A percentile compares a stretch with the other conserved stretches of the same genome.
Evolutionary conservation across 2,888 invertebrate genomes (phyloP).

Genomic region (Plebejus anna): DNA sequence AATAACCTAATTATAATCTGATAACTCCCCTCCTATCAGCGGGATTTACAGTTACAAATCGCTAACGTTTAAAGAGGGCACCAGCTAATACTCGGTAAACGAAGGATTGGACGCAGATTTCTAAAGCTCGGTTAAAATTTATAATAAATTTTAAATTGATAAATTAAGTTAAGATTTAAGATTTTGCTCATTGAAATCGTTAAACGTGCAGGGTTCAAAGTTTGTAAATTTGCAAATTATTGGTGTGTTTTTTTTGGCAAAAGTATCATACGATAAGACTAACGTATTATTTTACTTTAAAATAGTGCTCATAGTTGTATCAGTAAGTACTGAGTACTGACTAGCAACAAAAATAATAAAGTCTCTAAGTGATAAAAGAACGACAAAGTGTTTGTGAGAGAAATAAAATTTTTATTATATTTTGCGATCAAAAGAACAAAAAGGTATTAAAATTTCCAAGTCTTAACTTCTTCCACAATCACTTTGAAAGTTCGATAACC

Average conservation of each 20-base stretch:
- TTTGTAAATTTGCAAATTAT: background rate
- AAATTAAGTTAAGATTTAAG: background rate
- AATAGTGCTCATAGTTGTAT: background rate
- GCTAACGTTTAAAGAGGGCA: conserved; percentile 64
- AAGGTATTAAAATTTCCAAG: conserved; percentile 24
- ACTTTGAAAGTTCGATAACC: conserved; percentile 32
- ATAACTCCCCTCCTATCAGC: conserved; percentile 64
- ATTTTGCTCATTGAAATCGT: background rate
- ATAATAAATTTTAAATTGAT: background rate
- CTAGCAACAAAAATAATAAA: background rate
- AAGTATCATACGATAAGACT: background rate
- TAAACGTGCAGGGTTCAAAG: too few species aligned
- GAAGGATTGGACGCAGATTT: conserved; percentile 58
- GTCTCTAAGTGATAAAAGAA: background rate
- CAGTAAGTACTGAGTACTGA: too few species aligned
- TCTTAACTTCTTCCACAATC: conserved; percentile 28
- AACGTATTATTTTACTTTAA: background rate
- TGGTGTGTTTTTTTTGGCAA: background rate
- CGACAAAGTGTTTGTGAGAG: background rate
- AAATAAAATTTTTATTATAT: conserved; percentile 7
- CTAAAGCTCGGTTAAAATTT: background rate
- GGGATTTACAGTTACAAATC: conserved; percentile 70
- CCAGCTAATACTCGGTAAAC: conserved; percentile 65
- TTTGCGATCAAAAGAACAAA: conserved; percentile 19
- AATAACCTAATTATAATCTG: conserved; percentile 46